Base-by-base conservation (phyloP, 2,888 invertebrate species). In the Rhimphoctona megacephalus region DNA sequence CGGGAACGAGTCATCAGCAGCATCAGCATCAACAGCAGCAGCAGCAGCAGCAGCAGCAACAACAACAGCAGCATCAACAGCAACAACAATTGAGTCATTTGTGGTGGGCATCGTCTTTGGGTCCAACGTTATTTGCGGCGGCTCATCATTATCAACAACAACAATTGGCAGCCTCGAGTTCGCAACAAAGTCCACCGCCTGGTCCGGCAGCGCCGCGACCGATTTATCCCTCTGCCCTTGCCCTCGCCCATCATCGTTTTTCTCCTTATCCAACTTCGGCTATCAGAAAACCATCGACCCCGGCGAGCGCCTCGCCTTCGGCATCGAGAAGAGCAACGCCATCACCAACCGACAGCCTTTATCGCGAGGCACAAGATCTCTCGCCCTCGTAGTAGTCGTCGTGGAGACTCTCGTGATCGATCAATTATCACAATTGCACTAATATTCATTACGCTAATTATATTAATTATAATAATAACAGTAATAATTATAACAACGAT, bases 141-240 rank as follows among this genome's bases (percentile, higher is more conserved):
- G 95, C 90, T 89, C 95, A 93, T 73, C 94, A 94, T 79, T 93
- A 93, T 22, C 96, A 96, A 90, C 96, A 96, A 91, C 96, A 96
- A 90, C 95, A 95, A 88, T 91, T 96, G 72, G 95, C 96, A 0
- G 94, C 94, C 0, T 94, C 94, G 0, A 94, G 94, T 61, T 95
- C 95, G 5, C 90, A 91, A 73, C 91, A 90, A 64, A 90, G 92
- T 83, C 90, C 89, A 54, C 87, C 90, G 7, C 86, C 90, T 72
- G 93, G 90, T 14, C 94, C 94, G 7, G 93, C 93, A 0, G 94
- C 94, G 0, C 94, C 94, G 0, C 81, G 93, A 25, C 93, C 94
- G 0, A 90, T 94, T 25, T 94, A 94, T 76, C 94, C 94, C 0
- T 92, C 93, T 30, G 93, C 94, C 0, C 87, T 94, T 11, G 93